Base-by-base conservation (phyloP, 1,140 invertebrate species). In the Drosophila rufa region DNA sequence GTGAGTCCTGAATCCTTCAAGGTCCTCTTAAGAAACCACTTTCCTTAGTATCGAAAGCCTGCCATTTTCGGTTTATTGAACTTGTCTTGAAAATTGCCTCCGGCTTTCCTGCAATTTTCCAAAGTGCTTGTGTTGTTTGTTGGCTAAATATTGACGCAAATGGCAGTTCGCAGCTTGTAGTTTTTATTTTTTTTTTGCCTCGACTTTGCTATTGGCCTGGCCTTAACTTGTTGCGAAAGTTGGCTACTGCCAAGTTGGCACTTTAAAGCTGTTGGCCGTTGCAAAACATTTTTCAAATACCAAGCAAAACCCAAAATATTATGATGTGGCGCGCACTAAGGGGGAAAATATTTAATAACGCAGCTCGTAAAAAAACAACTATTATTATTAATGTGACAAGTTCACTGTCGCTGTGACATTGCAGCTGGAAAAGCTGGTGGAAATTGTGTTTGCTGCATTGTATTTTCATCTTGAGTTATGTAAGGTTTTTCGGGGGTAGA, bases 221-320 rank as follows among this genome's bases (percentile, higher is more conserved):
- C 66, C 57, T 64, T 71, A 87, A 86, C 83, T 67, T 82, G 84
- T 89, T 87, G 85, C 83, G 83, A 87, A 87, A 87, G 83, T 87
- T 84, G 79, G 85, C 62, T 64, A 84, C 82, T 64, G 82, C 82
- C 82, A 85, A 75, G 75, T 58, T 81, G 81, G 80, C 80, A 59
- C 45, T 57, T 64, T 62, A n/a, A 38, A 58, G 55, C 50, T 57
- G 58, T 82, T 56, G 47, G 53, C 58, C 43, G 62, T 74, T 74
- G 82, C 78, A 76, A 87, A 83, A 80, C 65, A 40, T 55, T 65
- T 80, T 80, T 78, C 66, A 64, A 66, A 80, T 68, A 56, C 27
- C 67, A 47, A 57, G 43, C 38, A 27, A 67, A 55, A 38, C 19
- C n/a, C 17, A 30, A 67, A 55, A 55, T 30, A 36, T 30, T n/a